Percentiles rank a stretch among this genome's conserved stretches.
Conservation (phyloP, 2,888 invertebrate species). For the Sphecodes monilicornis region DNA sequence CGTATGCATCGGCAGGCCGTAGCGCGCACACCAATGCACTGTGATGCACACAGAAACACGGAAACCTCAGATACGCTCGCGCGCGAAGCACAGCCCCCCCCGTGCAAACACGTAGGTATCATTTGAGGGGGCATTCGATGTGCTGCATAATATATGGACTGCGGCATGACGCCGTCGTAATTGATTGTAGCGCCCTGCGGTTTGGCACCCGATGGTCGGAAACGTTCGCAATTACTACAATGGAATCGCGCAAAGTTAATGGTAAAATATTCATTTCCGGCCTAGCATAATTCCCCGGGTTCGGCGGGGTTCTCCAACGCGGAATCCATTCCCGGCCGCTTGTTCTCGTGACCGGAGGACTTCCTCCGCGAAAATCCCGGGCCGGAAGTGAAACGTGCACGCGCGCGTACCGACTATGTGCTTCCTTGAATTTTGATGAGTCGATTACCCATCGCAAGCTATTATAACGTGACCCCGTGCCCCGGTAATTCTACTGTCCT, state of each 20-base stretch:
- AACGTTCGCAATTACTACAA: slow-evolving; percentile 82
- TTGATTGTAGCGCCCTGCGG: slow-evolving; percentile 81
- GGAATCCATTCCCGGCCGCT: slow-evolving; percentile 43
- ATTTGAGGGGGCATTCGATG: slow-evolving; percentile 78
- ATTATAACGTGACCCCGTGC: slow-evolving; percentile 21
- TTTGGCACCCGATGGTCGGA: slow-evolving; percentile 81
- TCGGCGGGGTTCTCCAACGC: neutral
- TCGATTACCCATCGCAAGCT: slow-evolving; percentile 49
- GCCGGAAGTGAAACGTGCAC: slow-evolving; percentile 41
- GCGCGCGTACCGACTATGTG: slow-evolving; percentile 25
- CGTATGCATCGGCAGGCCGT: slow-evolving; percentile 33
- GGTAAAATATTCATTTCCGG: slow-evolving; percentile 79
- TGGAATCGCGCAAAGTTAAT: slow-evolving; percentile 79
- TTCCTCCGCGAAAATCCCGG: slow-evolving; percentile 41
- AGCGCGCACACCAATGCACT: neutral
- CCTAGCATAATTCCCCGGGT: slow-evolving; percentile 57
- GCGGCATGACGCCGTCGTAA: slow-evolving; percentile 78
- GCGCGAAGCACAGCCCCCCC: slow-evolving; percentile 61
- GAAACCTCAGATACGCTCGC: slow-evolving; percentile 39
- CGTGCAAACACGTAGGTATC: slow-evolving; percentile 76
- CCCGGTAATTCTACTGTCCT: slow-evolving; percentile 29
- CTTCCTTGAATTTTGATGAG: slow-evolving; percentile 60
- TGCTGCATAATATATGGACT: slow-evolving; percentile 78
- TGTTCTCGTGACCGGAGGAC: slow-evolving; percentile 34
- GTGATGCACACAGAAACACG: neutral